Conservation (phyloP, 1,140 invertebrate species). For the Aphelenchoides fujianensis region DNA sequence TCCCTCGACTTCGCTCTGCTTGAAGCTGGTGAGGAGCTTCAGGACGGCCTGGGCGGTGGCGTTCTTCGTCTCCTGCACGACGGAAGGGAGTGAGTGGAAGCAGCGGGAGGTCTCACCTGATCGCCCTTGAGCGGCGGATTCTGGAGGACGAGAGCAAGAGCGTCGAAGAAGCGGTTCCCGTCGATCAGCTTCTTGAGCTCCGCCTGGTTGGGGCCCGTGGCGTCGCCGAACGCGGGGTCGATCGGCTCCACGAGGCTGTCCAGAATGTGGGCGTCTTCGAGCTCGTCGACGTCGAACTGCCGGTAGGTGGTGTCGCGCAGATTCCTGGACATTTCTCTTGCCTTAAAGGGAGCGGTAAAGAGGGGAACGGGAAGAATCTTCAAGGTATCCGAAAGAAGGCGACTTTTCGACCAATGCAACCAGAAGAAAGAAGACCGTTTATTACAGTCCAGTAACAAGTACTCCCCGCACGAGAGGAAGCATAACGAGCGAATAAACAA, state of each 20-base stretch:
- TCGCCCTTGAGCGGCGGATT: constrained; percentile 1
- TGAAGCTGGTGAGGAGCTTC: constrained; percentile 40
- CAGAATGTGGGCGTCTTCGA: constrained; percentile 43
- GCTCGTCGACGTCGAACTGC: constrained; percentile 44
- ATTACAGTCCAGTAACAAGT: no score
- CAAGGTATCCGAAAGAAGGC: not conserved
- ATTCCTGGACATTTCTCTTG: constrained; percentile 42
- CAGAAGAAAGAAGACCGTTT: no score
- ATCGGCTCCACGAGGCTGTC: constrained; percentile 14
- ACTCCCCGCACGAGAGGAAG: no score
- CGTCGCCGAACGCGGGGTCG: not conserved
- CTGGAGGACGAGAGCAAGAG: not conserved
- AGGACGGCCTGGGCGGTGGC: constrained; percentile 23
- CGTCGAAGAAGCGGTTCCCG: not conserved
- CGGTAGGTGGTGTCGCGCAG: constrained; percentile 42
- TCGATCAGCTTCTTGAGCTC: constrained; percentile 4
- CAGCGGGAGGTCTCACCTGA: not conserved
- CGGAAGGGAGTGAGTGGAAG: not conserved
- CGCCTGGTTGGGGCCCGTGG: not conserved
- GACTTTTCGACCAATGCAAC: no score
- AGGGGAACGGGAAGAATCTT: not conserved
- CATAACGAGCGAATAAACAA: no score
- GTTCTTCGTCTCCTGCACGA: constrained; percentile 4
- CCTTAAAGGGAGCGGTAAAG: not conserved
- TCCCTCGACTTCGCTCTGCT: constrained; percentile 37